A percentile compares a stretch with the other conserved stretches of the same genome.
These are phyloP conservation scores for Argyrosomus japonicus DNA, from an alignment of 2,113 vertebrate species.

Conservation along the genomic window DNA sequence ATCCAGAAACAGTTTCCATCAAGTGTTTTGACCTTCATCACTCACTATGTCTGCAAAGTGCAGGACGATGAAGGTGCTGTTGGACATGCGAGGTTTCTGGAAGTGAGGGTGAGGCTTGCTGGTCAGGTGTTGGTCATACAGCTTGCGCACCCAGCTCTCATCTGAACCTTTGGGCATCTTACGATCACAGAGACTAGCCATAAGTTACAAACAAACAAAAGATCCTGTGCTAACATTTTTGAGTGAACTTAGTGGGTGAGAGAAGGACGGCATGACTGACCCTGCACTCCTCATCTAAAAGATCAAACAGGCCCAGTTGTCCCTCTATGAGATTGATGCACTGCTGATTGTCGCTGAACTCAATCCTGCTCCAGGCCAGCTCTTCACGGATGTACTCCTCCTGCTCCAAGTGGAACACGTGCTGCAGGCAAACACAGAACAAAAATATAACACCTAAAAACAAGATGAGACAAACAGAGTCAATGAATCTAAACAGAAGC, in stretches of 20 bases:
- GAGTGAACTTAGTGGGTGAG: neutral
- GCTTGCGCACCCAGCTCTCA: slow-evolving; percentile 86
- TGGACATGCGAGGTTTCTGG: slow-evolving; percentile 83
- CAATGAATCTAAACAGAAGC: neutral
- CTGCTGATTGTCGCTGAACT: slow-evolving; percentile 86
- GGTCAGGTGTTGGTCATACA: slow-evolving; percentile 82
- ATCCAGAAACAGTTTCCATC: neutral
- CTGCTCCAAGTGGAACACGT: slow-evolving; percentile 88
- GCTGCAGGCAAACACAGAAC: slow-evolving; percentile 69
- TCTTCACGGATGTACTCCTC: slow-evolving; percentile 87
- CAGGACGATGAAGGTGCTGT: slow-evolving; percentile 81
- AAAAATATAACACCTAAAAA: neutral
- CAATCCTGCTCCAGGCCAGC: slow-evolving; percentile 85
- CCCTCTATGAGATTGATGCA: slow-evolving; percentile 86
- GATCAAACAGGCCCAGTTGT: slow-evolving; percentile 83
- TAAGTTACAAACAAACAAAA: neutral
- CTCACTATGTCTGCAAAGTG: slow-evolving; percentile 87
- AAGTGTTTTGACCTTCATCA: neutral
- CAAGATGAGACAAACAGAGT: neutral
- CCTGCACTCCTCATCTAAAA: slow-evolving; percentile 87
- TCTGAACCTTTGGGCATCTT: slow-evolving; percentile 89
- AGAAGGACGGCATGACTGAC: slow-evolving; percentile 55
- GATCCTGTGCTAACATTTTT: neutral
- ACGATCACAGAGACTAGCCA: neutral
- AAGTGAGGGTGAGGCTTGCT: slow-evolving; percentile 80